Conservation (phyloP, 30 jellyfish, hydroid and myxozoan species). For the Hydractinia symbiolongicarpus region DNA sequence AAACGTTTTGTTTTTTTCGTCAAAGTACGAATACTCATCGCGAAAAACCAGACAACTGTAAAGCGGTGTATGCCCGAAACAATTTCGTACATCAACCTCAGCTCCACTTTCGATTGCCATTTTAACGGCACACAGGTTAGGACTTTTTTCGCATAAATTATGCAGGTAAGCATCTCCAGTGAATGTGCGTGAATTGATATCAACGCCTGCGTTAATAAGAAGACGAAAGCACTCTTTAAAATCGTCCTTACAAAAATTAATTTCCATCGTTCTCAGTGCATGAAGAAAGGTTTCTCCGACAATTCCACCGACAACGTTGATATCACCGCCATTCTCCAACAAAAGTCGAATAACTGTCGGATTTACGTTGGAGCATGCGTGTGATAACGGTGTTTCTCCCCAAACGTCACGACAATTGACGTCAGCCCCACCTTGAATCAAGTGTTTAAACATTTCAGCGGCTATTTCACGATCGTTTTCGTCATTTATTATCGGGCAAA, state of each 20-base stretch:
- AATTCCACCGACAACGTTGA: background rate
- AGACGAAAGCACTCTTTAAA: background rate
- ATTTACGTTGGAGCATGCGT: background rate
- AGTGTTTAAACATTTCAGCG: background rate
- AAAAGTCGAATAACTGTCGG: background rate
- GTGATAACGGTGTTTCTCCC: background rate
- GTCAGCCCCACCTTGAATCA: background rate
- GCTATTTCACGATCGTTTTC: background rate
- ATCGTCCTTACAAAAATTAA: background rate
- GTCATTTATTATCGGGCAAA: background rate
- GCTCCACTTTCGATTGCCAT: background rate
- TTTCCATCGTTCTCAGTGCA: background rate
- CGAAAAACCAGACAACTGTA: conserved; percentile 4
- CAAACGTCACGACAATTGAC: background rate
- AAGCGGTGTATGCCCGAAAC: background rate
- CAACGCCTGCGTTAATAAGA: background rate
- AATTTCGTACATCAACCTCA: background rate
- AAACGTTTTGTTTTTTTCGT: background rate
- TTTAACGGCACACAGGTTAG: background rate
- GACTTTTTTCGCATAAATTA: background rate
- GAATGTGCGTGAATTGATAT: background rate
- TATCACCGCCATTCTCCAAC: conserved; percentile 3
- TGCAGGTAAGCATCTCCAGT: background rate
- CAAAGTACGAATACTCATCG: background rate
- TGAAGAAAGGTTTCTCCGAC: background rate